These are phyloP conservation scores for Dynastes grantii DNA, from an alignment of 2,888 invertebrate genomes.

Conservation along the genomic window DNA sequence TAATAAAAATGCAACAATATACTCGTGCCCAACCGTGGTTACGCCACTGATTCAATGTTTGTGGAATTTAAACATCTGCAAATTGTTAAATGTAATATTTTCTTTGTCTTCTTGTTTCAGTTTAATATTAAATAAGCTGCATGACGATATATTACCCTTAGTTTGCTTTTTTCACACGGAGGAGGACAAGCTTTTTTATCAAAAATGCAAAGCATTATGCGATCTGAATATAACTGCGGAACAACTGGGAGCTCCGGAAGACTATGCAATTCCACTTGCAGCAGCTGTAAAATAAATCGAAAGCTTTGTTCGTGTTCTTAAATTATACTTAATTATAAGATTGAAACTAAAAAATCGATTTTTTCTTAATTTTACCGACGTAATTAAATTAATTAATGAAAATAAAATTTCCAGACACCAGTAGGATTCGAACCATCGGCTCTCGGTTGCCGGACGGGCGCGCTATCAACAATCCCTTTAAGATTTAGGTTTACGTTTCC, in stretches of 20 bases:
- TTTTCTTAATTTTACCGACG: too few relatives aligned
- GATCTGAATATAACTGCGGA: slow-evolving; percentile 66
- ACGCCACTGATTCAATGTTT: too few relatives aligned
- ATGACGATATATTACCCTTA: slow-evolving; percentile 66
- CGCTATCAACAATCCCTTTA: too few relatives aligned
- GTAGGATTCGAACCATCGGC: too few relatives aligned
- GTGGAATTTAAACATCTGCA: too few relatives aligned
- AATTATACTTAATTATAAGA: slow-evolving; percentile 16
- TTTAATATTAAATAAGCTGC: slow-evolving; percentile 61
- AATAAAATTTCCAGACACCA: too few relatives aligned
- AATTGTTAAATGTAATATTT: not conserved
- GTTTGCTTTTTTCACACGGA: slow-evolving; percentile 62
- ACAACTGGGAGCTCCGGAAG: slow-evolving; percentile 68
- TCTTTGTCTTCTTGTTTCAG: slow-evolving; percentile 47
- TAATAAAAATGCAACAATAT: too few relatives aligned
- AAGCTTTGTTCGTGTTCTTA: slow-evolving; percentile 50
- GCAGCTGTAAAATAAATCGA: slow-evolving; percentile 63
- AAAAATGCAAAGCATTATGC: slow-evolving; percentile 65
- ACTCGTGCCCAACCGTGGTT: too few relatives aligned
- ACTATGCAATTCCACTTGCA: slow-evolving; percentile 64
- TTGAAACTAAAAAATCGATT: not conserved
- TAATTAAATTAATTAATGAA: too few relatives aligned
- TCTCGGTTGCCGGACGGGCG: too few relatives aligned
- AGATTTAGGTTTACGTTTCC: too few relatives aligned
- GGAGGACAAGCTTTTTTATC: slow-evolving; percentile 65